Percentiles rank a stretch among this genome's conserved stretches.
Conservation (phyloP, 2,888 invertebrate genomes). For the Caenorhabditis angaria region DNA sequence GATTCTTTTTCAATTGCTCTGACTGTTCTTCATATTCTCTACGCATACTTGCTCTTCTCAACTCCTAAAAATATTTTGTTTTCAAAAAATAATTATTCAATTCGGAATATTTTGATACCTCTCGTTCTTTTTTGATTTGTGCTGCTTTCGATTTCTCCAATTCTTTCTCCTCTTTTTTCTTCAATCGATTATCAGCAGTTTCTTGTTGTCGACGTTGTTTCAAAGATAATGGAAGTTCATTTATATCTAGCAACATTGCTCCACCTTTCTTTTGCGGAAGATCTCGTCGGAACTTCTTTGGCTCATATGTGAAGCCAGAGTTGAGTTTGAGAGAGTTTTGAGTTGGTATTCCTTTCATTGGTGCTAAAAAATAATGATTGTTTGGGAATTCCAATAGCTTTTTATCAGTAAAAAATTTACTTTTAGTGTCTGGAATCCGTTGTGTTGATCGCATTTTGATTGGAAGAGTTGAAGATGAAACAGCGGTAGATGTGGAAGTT, state of each 20-base stretch:
- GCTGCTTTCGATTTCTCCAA: background rate
- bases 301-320: constrained; percentile 52
- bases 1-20: too few species aligned
- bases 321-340: constrained; percentile 38
- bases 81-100: too few species aligned
- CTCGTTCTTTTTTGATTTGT: constrained; percentile 3
- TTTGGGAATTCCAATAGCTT: background rate
- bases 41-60: background rate
- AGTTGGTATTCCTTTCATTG: constrained; percentile 51
- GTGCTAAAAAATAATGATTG: constrained; percentile 32
- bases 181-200: background rate
- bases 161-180: constrained; percentile 8
- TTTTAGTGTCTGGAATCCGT: constrained; percentile 33
- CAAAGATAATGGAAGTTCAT: background rate
- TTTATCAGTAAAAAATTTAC: constrained; percentile 32
- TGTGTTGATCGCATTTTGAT: constrained; percentile 49
- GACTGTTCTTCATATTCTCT: background rate
- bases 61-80: background rate
- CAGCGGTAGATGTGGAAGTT: constrained; percentile 20
- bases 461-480: constrained; percentile 34
- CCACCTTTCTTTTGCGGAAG: constrained; percentile 48
- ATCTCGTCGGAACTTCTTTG: constrained; percentile 49
- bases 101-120: background rate
- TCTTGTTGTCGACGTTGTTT: constrained; percentile 6
- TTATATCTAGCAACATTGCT: constrained; percentile 25